Percentiles rank a stretch among this genome's conserved stretches.
phyloP scores from a whole-genome alignment of 2,113 vertebrate species.

The Gymnocephalus cernua region DNA sequence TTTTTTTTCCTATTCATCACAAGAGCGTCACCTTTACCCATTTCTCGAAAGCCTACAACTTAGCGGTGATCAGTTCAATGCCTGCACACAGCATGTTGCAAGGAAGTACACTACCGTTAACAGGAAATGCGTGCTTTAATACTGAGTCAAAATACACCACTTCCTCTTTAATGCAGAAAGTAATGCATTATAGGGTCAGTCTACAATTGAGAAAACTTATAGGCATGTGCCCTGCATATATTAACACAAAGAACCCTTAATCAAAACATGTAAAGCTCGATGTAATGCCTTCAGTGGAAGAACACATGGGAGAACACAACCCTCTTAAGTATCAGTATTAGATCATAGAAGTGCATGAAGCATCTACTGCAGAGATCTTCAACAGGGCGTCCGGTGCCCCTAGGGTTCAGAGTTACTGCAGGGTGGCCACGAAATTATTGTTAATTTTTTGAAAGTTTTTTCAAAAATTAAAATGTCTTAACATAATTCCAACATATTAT shows the following conservation, averaged over 20 bases:
- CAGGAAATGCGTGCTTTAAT: conserved; percentile 56
- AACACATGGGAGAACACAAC: neutral
- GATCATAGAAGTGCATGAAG: neutral
- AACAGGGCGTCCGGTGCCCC: too few species aligned
- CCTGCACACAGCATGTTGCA: neutral
- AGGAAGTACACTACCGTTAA: conserved; percentile 1
- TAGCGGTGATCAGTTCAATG: neutral
- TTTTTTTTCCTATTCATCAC: conserved; percentile 9
- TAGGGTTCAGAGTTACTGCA: too few species aligned
- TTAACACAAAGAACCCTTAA: neutral
- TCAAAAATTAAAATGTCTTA: too few species aligned
- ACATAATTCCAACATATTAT: too few species aligned
- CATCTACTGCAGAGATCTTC: neutral
- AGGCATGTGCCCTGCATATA: neutral
- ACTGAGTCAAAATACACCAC: neutral
- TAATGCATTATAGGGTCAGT: neutral
- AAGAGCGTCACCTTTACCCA: conserved; percentile 18
- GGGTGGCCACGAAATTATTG: too few species aligned
- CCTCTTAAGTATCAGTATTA: too few species aligned
- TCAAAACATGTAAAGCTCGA: neutral
- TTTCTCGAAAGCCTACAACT: conserved; percentile 40
- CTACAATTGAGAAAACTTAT: neutral
- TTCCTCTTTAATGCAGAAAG: conserved; percentile 28
- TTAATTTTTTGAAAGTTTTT: too few species aligned
- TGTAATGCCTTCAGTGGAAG: neutral